A percentile compares a stretch with the other conserved stretches of the same genome.
Conservation (phyloP, 2,113 vertebrate species). For the Muntiacus muntjak region DNA sequence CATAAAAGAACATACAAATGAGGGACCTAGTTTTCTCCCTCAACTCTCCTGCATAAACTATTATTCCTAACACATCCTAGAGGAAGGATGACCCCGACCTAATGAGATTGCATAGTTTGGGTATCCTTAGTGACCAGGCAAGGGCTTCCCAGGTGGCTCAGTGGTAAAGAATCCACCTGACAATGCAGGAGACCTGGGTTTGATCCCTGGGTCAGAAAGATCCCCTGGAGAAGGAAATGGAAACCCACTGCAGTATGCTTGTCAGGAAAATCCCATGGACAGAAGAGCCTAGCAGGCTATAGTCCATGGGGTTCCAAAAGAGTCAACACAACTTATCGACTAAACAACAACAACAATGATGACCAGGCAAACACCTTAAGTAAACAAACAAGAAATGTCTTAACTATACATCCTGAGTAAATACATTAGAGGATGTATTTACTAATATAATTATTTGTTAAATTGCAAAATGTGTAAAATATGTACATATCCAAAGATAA, state of each 20-base stretch:
- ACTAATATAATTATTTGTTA: conserved; percentile 90
- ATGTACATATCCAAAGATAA: conserved; percentile 97
- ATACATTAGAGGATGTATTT: conserved; percentile 95
- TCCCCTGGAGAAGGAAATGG: background rate
- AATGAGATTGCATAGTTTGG: conserved; percentile 72
- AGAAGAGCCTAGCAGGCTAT: background rate
- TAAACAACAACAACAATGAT: background rate
- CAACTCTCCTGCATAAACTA: background rate
- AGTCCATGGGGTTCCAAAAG: background rate
- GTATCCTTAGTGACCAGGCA: conserved; percentile 36
- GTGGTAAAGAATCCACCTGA: background rate
- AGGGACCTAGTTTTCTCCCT: background rate
- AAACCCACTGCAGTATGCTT: background rate
- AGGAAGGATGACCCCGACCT: conserved; percentile 23
- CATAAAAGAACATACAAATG: background rate
- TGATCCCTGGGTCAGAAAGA: background rate
- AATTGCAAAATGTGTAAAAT: conserved; percentile 94
- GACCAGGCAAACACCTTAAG: conserved; percentile 86
- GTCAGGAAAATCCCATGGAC: background rate
- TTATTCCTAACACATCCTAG: background rate
- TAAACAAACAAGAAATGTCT: conserved; percentile 85
- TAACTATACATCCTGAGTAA: conserved; percentile 91
- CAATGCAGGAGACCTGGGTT: background rate
- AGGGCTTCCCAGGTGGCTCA: background rate
- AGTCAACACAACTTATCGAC: background rate